Evolutionary conservation across 2,113 vertebrate genomes (phyloP).

Genomic region (Ranitomeya variabilis): DNA sequence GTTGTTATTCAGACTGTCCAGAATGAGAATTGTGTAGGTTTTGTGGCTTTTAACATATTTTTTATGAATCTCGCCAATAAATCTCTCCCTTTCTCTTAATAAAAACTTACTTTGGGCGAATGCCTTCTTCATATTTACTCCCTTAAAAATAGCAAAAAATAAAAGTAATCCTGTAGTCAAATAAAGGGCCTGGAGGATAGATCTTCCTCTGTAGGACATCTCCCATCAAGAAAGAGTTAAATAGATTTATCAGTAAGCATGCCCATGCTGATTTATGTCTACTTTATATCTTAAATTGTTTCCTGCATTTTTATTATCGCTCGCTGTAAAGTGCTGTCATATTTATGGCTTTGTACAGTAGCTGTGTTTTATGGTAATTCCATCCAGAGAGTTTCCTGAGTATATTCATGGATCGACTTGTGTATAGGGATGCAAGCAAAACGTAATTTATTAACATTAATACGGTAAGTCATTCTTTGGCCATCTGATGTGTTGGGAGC

Average conservation of each 20-base stretch:
- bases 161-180: neutral
- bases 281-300: slow-evolving; percentile 9
- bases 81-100: no score
- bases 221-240: neutral
- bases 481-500: slow-evolving; percentile 3
- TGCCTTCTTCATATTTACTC: no score
- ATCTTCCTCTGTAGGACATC: neutral
- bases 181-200: neutral
- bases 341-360: slow-evolving; percentile 23
- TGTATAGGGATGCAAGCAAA: neutral
- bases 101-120: no score
- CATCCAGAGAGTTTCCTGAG: slow-evolving; percentile 10
- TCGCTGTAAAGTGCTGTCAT: slow-evolving; percentile 22
- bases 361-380: slow-evolving; percentile 10
- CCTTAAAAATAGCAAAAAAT: neutral
- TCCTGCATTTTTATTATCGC: slow-evolving; percentile 17
- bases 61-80: no score
- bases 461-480: slow-evolving; percentile 19
- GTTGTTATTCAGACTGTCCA: no score
- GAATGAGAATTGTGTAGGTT: no score
- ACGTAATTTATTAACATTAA: slow-evolving; percentile 13
- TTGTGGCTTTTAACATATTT: no score
- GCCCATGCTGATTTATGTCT: slow-evolving; percentile 10
- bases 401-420: slow-evolving; percentile 11
- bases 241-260: neutral